These are phyloP conservation scores for Oasisia sp. DNA, from an alignment of 2,888 invertebrate species.

Conservation along the genomic window DNA sequence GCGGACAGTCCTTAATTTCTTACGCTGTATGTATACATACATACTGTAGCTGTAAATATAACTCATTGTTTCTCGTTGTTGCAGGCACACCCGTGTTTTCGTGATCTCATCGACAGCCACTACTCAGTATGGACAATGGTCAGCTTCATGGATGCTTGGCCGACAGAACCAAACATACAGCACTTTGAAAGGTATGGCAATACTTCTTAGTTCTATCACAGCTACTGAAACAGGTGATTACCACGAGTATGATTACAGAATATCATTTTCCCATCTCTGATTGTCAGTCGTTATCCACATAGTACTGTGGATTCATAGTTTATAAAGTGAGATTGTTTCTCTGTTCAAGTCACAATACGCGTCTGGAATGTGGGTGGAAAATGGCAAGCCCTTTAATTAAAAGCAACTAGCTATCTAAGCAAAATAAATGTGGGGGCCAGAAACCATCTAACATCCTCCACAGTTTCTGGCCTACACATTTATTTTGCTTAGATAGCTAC, in stretches of 20 bases:
- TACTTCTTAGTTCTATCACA: neutral
- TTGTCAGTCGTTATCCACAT: no score
- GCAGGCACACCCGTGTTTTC: conserved; percentile 57
- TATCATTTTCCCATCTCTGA: no score
- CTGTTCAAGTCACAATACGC: neutral
- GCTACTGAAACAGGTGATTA: neutral
- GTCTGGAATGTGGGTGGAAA: no score
- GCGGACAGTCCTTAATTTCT: no score
- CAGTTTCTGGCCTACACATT: no score
- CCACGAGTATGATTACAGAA: no score
- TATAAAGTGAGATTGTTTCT: neutral
- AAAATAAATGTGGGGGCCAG: no score
- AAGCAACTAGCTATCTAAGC: no score
- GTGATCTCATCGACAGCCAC: conserved; percentile 52
- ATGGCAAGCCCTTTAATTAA: no score
- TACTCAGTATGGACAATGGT: conserved; percentile 52
- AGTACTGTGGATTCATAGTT: neutral
- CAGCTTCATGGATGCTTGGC: conserved; percentile 59
- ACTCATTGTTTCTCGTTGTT: conserved; percentile 30
- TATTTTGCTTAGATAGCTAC: no score
- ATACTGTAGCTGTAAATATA: neutral
- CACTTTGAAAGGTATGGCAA: conserved; percentile 56
- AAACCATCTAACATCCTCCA: no score
- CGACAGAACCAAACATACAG: conserved; percentile 49
- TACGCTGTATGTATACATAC: no score